A percentile compares a stretch with the other conserved stretches of the same genome.
phyloP scores from a whole-genome alignment of 2,888 invertebrate genomes.

The Diploptera punctata region DNA sequence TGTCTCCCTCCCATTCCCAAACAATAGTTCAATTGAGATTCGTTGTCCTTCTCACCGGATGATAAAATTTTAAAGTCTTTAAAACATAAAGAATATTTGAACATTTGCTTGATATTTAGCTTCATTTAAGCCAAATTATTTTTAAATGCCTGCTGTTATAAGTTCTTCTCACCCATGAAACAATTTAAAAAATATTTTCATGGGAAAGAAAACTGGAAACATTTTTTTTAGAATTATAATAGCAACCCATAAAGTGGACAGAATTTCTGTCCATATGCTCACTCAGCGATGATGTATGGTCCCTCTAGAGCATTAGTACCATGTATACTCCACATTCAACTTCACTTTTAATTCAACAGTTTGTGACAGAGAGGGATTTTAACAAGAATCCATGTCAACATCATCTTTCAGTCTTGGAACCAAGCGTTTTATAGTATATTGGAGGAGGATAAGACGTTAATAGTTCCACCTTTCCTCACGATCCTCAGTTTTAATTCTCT shows the following conservation, averaged over 20 bases:
- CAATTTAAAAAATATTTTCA: neutral
- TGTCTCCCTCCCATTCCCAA: constrained; percentile 19
- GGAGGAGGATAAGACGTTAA: constrained; percentile 20
- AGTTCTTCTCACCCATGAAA: constrained; percentile 3
- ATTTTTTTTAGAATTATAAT: constrained; percentile 11
- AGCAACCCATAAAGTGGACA: neutral
- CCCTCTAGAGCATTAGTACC: constrained; percentile 26
- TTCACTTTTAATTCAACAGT: no score
- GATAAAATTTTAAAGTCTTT: constrained; percentile 13
- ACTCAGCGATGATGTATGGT: constrained; percentile 11
- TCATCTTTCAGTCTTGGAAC: neutral
- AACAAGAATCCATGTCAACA: no score
- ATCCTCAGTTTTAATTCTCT: constrained; percentile 44
- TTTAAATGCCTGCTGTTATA: neutral
- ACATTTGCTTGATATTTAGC: constrained; percentile 8
- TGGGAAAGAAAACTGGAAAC: no score
- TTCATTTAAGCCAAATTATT: neutral
- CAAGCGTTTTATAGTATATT: neutral
- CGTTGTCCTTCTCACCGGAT: constrained; percentile 20
- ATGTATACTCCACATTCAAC: no score
- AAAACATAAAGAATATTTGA: constrained; percentile 25
- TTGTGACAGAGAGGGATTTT: neutral
- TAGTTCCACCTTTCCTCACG: constrained; percentile 45
- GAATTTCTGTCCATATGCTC: constrained; percentile 3
- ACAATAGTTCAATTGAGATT: constrained; percentile 13